A percentile compares a stretch with the other conserved stretches of the same genome.
Evolutionary conservation across 2,888 invertebrate species (phyloP).

Genomic region (Liposcelis brunnea): DNA sequence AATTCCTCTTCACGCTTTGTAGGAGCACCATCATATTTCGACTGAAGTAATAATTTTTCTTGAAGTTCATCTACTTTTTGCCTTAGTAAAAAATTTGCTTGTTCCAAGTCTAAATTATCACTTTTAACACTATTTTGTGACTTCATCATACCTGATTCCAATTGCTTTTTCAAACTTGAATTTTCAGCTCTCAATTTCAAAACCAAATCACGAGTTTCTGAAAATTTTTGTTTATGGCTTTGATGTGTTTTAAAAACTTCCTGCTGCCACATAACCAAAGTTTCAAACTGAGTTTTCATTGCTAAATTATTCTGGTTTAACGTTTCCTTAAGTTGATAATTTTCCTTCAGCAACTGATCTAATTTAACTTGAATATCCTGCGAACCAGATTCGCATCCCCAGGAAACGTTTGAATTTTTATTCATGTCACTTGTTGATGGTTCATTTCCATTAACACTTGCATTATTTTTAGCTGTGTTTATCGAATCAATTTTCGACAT

Average conservation of each 20-base stretch:
- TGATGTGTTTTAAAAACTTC: constrained; percentile 43
- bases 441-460: too few relatives aligned
- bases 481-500: too few relatives aligned
- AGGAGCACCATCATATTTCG: too few relatives aligned
- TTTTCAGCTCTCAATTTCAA: constrained; percentile 24
- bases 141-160: constrained; percentile 3
- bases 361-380: constrained; percentile 33
- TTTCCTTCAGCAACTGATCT: constrained; percentile 36
- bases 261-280: constrained; percentile 42
- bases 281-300: constrained; percentile 46
- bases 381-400: neutral
- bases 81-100: too few relatives aligned
- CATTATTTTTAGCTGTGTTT: too few relatives aligned
- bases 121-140: too few relatives aligned
- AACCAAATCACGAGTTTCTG: constrained; percentile 42
- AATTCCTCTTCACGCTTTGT: too few relatives aligned
- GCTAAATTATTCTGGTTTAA: constrained; percentile 45
- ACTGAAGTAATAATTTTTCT: too few relatives aligned
- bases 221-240: constrained; percentile 45
- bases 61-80: too few relatives aligned
- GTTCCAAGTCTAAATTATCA: too few relatives aligned
- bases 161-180: constrained; percentile 19
- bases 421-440: too few relatives aligned
- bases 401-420: too few relatives aligned
- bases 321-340: constrained; percentile 38